Conservation (phyloP, 2,888 invertebrate genomes). For the Acutogordius australiensis region DNA sequence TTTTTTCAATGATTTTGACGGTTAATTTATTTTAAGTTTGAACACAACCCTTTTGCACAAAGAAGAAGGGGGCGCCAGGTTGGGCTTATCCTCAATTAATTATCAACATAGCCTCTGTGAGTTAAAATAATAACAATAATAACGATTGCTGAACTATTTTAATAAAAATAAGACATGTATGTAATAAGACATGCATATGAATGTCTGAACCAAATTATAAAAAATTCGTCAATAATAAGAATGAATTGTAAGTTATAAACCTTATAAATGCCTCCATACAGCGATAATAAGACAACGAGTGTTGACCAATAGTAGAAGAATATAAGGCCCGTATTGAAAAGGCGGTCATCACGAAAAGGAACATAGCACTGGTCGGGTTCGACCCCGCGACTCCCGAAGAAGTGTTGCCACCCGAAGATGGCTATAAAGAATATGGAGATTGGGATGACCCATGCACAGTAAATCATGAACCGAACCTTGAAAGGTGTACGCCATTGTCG, state of each 20-base stretch:
- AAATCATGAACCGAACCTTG: conserved; percentile 36
- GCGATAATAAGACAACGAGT: conserved; percentile 20
- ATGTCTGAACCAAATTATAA: too few species aligned
- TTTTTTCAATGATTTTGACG: too few species aligned
- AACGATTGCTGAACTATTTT: conserved; percentile 83
- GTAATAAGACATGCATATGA: too few species aligned
- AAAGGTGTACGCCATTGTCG: conserved; percentile 35
- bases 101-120: conserved; percentile 84
- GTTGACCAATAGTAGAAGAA: conserved; percentile 22
- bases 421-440: conserved; percentile 20
- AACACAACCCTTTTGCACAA: too few species aligned
- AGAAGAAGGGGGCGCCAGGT: too few species aligned
- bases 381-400: conserved; percentile 33
- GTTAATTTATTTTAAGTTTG: too few species aligned
- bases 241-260: too few species aligned
- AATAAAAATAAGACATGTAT: conserved; percentile 23
- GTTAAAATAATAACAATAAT: conserved; percentile 79
- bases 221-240: too few species aligned
- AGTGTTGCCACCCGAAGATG: conserved; percentile 21
- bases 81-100: too few species aligned
- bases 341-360: conserved; percentile 20
- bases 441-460: conserved; percentile 20
- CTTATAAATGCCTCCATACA: conserved; percentile 17
- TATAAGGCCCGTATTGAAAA: conserved; percentile 22
- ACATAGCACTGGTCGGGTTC: conserved; percentile 19